These are phyloP conservation scores for Polydrusus cervinus DNA, from an alignment of 2,888 invertebrate species.

Conservation along the genomic window DNA sequence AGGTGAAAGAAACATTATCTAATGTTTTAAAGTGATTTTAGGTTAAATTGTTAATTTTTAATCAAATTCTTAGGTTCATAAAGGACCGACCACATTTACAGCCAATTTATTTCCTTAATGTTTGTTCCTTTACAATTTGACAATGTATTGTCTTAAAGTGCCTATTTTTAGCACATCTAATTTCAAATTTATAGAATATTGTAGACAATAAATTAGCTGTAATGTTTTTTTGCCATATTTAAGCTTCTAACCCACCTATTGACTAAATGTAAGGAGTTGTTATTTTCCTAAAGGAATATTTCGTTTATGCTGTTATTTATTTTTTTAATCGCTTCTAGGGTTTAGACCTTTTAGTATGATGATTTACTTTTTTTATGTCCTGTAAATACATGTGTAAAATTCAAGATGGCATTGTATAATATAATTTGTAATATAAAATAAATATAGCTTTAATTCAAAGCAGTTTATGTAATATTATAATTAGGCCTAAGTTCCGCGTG, in stretches of 20 bases:
- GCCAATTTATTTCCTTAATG: neutral
- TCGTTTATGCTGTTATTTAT: slow-evolving; percentile 23
- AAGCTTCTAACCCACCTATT: slow-evolving; percentile 7
- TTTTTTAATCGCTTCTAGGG: slow-evolving; percentile 32
- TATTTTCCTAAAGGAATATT: slow-evolving; percentile 22
- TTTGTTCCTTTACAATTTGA: neutral
- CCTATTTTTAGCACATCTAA: slow-evolving; percentile 4
- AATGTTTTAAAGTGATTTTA: neutral
- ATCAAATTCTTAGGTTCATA: neutral
- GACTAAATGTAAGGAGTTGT: slow-evolving; percentile 28
- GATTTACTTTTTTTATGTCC: slow-evolving; percentile 17
- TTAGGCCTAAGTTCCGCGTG: neutral
- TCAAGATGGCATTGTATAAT: slow-evolving; percentile 63
- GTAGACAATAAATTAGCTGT: slow-evolving; percentile 19
- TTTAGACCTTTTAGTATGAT: slow-evolving; percentile 21
- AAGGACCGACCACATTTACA: neutral
- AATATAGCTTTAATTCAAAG: slow-evolving; percentile 60
- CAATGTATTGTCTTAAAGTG: slow-evolving; percentile 11
- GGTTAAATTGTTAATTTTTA: neutral
- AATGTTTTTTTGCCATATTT: slow-evolving; percentile 40
- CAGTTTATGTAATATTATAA: slow-evolving; percentile 5
- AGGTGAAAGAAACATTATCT: neutral
- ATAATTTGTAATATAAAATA: slow-evolving; percentile 67
- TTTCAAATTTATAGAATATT: slow-evolving; percentile 15
- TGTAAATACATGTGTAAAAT: slow-evolving; percentile 64